These are phyloP conservation scores for Octonoba sinensis DNA, from an alignment of 2,888 invertebrate species.

Conservation along the genomic window DNA sequence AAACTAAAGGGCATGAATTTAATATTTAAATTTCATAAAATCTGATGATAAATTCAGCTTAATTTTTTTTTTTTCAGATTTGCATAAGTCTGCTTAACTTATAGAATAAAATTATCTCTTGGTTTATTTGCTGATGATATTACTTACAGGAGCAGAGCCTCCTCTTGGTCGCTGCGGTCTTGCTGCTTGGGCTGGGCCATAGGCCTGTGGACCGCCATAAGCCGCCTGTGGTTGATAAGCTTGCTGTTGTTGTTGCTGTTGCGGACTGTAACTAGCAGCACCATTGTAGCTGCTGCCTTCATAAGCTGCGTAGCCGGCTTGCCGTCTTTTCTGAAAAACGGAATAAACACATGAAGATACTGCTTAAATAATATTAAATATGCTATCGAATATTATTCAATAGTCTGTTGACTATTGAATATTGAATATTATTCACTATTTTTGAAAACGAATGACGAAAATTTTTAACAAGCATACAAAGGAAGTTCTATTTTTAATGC, in stretches of 20 bases:
- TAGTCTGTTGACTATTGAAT: not conserved
- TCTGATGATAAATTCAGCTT: too few relatives aligned
- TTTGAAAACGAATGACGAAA: too few relatives aligned
- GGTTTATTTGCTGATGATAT: too few relatives aligned
- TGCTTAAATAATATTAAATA: not conserved
- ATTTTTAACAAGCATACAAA: too few relatives aligned
- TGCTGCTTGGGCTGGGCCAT: conserved; percentile 18
- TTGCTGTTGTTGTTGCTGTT: conserved; percentile 25
- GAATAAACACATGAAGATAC: not conserved
- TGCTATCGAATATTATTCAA: not conserved
- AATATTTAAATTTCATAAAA: too few relatives aligned
- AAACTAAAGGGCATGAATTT: too few relatives aligned
- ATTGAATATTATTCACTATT: not conserved
- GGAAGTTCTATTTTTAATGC: too few relatives aligned
- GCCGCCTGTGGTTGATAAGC: conserved; percentile 28
- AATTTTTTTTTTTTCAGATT: too few relatives aligned
- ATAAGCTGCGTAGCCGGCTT: conserved; percentile 44
- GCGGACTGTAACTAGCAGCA: conserved; percentile 14
- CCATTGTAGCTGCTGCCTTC: conserved; percentile 31
- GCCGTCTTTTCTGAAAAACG: conserved; percentile 30
- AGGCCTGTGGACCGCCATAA: conserved; percentile 15
- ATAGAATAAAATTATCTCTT: too few relatives aligned
- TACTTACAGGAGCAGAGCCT: conserved; percentile 33
- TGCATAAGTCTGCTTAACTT: too few relatives aligned
- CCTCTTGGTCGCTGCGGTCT: conserved; percentile 15